Conservation (phyloP, 2,113 vertebrate species). For the Bufo gargarizans region DNA sequence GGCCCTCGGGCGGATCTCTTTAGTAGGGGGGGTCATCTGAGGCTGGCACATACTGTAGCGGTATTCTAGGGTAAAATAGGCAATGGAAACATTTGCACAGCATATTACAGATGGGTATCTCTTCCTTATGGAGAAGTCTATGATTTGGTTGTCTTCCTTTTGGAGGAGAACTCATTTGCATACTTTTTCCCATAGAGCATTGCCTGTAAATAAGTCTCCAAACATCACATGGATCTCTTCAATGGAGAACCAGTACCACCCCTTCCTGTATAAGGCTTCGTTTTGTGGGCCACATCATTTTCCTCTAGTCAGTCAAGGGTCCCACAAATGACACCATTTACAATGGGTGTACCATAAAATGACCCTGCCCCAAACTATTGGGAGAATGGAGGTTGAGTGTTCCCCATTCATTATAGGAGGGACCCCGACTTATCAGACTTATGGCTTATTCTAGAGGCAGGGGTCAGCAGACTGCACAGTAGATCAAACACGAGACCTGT, state of each 20-base stretch:
- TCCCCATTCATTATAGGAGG: background rate
- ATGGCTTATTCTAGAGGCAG: background rate
- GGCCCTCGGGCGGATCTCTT: too few relatives aligned
- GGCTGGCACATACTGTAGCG: background rate
- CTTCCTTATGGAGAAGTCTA: too few relatives aligned
- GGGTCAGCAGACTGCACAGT: background rate
- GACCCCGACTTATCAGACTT: background rate
- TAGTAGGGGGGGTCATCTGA: background rate
- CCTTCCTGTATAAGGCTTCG: background rate
- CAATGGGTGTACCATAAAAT: background rate
- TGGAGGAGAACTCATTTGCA: too few relatives aligned
- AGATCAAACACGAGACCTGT: background rate
- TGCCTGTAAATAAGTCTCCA: too few relatives aligned
- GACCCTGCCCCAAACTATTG: too few relatives aligned
- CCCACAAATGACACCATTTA: too few relatives aligned
- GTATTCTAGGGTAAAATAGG: background rate
- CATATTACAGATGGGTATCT: too few relatives aligned
- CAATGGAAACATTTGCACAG: background rate
- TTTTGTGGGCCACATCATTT: background rate
- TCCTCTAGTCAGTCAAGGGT: background rate
- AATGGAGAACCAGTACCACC: too few relatives aligned
- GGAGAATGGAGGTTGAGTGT: background rate
- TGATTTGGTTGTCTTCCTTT: too few relatives aligned
- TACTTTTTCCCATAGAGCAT: too few relatives aligned
- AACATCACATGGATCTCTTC: too few relatives aligned